Base-by-base conservation (phyloP, 2,797 vertebrate genomes). In the Helicolenus hilgendorfi region DNA sequence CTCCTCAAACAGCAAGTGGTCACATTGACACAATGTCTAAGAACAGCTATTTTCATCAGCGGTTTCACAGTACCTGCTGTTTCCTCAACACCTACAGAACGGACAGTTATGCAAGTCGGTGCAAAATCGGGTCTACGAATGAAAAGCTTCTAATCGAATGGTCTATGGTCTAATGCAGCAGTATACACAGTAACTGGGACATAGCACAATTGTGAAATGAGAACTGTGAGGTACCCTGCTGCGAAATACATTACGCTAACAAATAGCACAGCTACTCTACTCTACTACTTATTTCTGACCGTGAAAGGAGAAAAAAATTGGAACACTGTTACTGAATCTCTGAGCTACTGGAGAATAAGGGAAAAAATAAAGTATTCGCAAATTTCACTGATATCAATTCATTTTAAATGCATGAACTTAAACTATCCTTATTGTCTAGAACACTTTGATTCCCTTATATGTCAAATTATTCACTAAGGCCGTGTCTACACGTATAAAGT, bases 11-110 rank as follows among this genome's bases (percentile, higher is more conserved):
- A 69, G 81, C 59, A 49, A 69, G 77, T 75, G 82, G 73, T 71
- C 53, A 41, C 63, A 86, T 11, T 58, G 27, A 78, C 14, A 77
- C 5, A 68, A 29, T 77, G 59, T 77, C 72, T 58, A 72, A 65
- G 72, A 70, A 76, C 69, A 69, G 45, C 27, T 67, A 22, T 85
- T 90, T 86, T 74, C 15, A 81, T 87, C 63, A 62, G 62, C 7
- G 5, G 22, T 64, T 76, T 64, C 55, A 64, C 8, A 49, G 60
- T 22, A 82, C 59, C 64, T 64, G 77, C 56, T 83, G 67, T 86
- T 89, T 77, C 65, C 27, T 63, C 15, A 36, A 69, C 75, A 78
- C 72, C 76, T 79, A 73, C 36, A 81, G 41, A 81, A 63, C 11
- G 35, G 45, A 83, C 33, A 53, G 20, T 81, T 64, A 76, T 67